Conservation (phyloP, 2,113 vertebrate species). For the Perca fluviatilis region DNA sequence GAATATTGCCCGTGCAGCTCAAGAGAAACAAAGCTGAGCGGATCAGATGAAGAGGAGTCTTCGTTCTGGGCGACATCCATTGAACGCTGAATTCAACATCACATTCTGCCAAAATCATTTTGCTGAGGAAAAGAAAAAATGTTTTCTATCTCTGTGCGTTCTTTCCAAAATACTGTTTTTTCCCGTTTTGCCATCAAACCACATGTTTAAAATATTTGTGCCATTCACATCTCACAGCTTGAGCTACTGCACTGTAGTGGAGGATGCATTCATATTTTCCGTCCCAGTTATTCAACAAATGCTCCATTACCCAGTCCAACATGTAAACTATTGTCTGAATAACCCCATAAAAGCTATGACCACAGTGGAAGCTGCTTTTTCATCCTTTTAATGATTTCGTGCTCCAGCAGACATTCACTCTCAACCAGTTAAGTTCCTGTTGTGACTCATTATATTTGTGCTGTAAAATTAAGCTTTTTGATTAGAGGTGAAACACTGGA, state of each 20-base stretch:
- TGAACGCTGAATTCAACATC: conserved; percentile 52
- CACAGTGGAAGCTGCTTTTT: conserved; percentile 13
- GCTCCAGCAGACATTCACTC: conserved; percentile 1
- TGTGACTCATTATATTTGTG: conserved; percentile 8
- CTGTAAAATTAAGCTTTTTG: conserved; percentile 9
- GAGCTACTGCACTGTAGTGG: background rate
- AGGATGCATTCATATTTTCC: conserved; percentile 27
- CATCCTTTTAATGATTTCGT: conserved; percentile 22
- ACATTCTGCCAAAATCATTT: conserved; percentile 33
- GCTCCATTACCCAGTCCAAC: conserved; percentile 12
- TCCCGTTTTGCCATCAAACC: conserved; percentile 2
- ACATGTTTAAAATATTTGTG: conserved; percentile 22
- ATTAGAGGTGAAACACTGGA: background rate
- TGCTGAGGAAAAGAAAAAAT: conserved; percentile 30
- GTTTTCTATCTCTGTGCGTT: conserved; percentile 22
- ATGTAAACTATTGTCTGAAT: conserved; percentile 24
- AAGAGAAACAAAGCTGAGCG: conserved; percentile 53
- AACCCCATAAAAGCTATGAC: conserved; percentile 14
- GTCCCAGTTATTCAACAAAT: conserved; percentile 12
- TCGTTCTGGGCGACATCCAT: conserved; percentile 47
- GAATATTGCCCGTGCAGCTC: conserved; percentile 57
- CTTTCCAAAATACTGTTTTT: conserved; percentile 19
- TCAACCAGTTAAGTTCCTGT: conserved; percentile 3
- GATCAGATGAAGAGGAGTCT: conserved; percentile 10
- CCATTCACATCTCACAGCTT: background rate